Evolutionary conservation across 2,113 vertebrate species (phyloP).

Genomic region (Seriola aureovittata): DNA sequence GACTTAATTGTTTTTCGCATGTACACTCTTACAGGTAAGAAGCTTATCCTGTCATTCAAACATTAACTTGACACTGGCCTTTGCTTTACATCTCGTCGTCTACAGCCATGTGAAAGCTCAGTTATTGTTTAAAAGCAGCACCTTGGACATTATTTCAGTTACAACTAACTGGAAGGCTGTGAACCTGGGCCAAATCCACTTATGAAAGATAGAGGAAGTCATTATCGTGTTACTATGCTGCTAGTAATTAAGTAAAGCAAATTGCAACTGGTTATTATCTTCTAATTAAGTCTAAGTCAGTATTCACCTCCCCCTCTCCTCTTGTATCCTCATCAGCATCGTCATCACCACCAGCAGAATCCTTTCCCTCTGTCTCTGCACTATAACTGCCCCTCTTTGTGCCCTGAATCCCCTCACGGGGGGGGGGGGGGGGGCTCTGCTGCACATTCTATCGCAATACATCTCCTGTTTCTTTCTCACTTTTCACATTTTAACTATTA

Average conservation of each 20-base stretch:
- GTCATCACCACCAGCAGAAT: neutral
- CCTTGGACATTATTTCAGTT: conserved; percentile 51
- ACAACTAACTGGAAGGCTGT: conserved; percentile 33
- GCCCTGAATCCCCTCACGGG: conserved; percentile 14
- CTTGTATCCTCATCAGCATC: neutral
- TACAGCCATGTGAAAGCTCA: conserved; percentile 15
- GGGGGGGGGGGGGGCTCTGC: neutral
- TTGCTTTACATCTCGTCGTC: conserved; percentile 20
- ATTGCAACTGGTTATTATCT: conserved; percentile 64
- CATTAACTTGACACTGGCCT: conserved; percentile 29
- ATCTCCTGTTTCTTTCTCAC: neutral
- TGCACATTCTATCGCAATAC: conserved; percentile 7
- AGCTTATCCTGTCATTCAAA: conserved; percentile 64
- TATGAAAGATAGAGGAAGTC: conserved; percentile 50
- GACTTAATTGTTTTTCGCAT: conserved; percentile 60
- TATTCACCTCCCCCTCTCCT: conserved; percentile 2
- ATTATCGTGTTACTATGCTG: conserved; percentile 51
- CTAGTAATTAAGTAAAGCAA: conserved; percentile 64
- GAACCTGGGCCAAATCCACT: conserved; percentile 47
- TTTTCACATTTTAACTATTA: conserved; percentile 41
- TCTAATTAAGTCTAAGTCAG: conserved; percentile 56
- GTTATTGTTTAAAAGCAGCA: conserved; percentile 46
- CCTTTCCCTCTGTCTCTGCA: neutral
- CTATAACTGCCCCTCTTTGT: conserved; percentile 7
- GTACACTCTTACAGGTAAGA: conserved; percentile 57